Percentiles rank a stretch among this genome's conserved stretches.
Evolutionary conservation across 2,888 invertebrate species (phyloP).

Genomic region (Thyatira batis): DNA sequence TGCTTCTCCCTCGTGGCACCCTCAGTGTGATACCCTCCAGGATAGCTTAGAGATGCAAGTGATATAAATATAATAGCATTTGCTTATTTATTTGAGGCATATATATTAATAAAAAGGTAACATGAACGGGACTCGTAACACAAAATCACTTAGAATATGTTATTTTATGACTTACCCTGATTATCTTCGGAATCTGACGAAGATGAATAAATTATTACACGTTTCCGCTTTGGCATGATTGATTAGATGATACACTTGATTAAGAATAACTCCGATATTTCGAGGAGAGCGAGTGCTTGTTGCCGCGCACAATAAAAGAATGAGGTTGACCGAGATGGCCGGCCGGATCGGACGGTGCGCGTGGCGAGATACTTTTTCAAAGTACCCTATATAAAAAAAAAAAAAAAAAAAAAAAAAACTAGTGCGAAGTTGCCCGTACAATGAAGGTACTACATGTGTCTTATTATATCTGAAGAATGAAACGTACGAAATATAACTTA

Average conservation of each 20-base stretch:
- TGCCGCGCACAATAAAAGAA: not conserved
- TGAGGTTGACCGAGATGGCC: constrained; percentile 1
- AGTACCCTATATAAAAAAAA: too few relatives aligned
- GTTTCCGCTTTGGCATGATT: not conserved
- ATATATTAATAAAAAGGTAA: not conserved
- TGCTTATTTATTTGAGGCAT: too few relatives aligned
- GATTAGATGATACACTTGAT: too few relatives aligned
- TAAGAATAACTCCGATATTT: too few relatives aligned
- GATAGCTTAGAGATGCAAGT: constrained; percentile 6
- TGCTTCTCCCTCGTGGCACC: constrained; percentile 7
- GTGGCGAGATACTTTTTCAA: not conserved
- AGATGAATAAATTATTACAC: not conserved
- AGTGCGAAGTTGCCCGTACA: not conserved
- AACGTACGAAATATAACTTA: not conserved
- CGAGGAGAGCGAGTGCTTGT: too few relatives aligned
- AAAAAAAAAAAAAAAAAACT: too few relatives aligned
- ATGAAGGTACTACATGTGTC: not conserved
- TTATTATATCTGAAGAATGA: not conserved
- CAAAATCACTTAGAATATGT: not conserved
- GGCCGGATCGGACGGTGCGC: constrained; percentile 1
- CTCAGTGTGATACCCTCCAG: constrained; percentile 7
- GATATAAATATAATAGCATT: not conserved
- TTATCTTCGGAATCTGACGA: constrained; percentile 1
- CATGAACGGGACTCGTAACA: too few relatives aligned
- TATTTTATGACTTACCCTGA: constrained; percentile 3